A percentile compares a stretch with the other conserved stretches of the same genome.
These are phyloP conservation scores for Halocaridina rubra DNA, from an alignment of 2,888 invertebrate genomes.

Conservation along the genomic window DNA sequence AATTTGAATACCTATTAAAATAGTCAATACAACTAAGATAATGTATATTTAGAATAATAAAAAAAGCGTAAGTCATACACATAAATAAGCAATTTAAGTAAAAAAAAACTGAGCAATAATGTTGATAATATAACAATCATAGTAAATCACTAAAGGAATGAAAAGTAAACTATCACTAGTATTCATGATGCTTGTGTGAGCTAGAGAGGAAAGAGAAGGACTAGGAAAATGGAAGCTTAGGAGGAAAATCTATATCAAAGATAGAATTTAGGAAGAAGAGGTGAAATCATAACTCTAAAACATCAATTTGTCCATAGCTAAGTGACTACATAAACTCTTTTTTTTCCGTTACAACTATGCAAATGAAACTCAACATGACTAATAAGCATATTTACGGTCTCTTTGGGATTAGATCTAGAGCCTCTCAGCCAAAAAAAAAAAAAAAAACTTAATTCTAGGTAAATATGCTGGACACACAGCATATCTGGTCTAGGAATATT, in stretches of 20 bases:
- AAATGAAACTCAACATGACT: conserved; percentile 23
- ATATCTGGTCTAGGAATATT: conserved; percentile 25
- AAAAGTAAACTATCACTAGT: too few species aligned
- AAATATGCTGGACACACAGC: conserved; percentile 15
- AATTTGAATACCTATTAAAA: too few species aligned
- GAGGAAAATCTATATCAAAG: not conserved
- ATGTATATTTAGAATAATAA: too few species aligned
- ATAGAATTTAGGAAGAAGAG: not conserved
- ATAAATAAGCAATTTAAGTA: too few species aligned
- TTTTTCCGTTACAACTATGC: conserved; percentile 33
- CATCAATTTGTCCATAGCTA: conserved; percentile 29
- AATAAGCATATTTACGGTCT: conserved; percentile 19
- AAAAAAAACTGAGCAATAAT: too few species aligned
- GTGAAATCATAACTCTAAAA: not conserved
- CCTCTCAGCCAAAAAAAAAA: conserved; percentile 47
- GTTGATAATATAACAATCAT: too few species aligned
- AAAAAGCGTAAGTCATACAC: too few species aligned
- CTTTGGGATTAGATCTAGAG: not conserved
- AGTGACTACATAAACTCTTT: conserved; percentile 15
- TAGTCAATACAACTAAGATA: too few species aligned
- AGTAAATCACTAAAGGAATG: too few species aligned
- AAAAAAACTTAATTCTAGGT: conserved; percentile 46
- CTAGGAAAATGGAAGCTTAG: not conserved
- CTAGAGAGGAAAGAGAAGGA: not conserved
- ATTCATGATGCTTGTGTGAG: not conserved